phyloP scores from a whole-genome alignment of 2,797 vertebrate genomes.

The Selene dorsalis region DNA sequence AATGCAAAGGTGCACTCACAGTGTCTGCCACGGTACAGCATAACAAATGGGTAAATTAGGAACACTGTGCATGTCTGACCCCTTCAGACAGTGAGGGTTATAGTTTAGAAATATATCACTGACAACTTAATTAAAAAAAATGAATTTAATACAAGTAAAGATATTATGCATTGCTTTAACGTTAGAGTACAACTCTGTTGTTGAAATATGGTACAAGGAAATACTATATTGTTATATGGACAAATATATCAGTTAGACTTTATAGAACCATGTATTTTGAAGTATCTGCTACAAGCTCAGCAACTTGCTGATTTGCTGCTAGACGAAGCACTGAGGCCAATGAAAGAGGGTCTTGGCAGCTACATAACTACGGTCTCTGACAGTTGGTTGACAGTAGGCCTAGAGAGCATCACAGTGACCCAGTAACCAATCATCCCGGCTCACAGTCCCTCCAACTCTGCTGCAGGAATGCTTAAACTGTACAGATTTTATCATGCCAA shows the following conservation, averaged over 20 bases:
- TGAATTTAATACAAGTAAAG: slow-evolving; percentile 67
- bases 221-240: slow-evolving; percentile 74
- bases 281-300: slow-evolving; percentile 83
- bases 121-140: slow-evolving; percentile 67
- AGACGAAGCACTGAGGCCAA: slow-evolving; percentile 86
- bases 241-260: slow-evolving; percentile 72
- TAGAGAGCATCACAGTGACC: slow-evolving; percentile 65
- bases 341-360: slow-evolving; percentile 83
- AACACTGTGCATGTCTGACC: slow-evolving; percentile 68
- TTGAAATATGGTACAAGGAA: slow-evolving; percentile 64
- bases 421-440: slow-evolving; percentile 61
- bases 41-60: slow-evolving; percentile 52
- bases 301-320: slow-evolving; percentile 86
- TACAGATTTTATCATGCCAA: slow-evolving; percentile 77
- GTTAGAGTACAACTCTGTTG: slow-evolving; percentile 64
- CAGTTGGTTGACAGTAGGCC: slow-evolving; percentile 55
- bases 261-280: slow-evolving; percentile 79
- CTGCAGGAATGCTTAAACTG: slow-evolving; percentile 79
- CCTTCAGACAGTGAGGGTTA: slow-evolving; percentile 58
- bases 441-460: slow-evolving; percentile 77
- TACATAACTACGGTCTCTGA: slow-evolving; percentile 75
- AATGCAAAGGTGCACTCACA: slow-evolving; percentile 56
- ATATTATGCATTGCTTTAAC: slow-evolving; percentile 69
- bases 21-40: slow-evolving; percentile 48
- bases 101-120: slow-evolving; percentile 73